A percentile compares a stretch with the other conserved stretches of the same genome.
Evolutionary conservation across 2,797 vertebrate genomes (phyloP).

Genomic region (Pygocentrus nattereri): DNA sequence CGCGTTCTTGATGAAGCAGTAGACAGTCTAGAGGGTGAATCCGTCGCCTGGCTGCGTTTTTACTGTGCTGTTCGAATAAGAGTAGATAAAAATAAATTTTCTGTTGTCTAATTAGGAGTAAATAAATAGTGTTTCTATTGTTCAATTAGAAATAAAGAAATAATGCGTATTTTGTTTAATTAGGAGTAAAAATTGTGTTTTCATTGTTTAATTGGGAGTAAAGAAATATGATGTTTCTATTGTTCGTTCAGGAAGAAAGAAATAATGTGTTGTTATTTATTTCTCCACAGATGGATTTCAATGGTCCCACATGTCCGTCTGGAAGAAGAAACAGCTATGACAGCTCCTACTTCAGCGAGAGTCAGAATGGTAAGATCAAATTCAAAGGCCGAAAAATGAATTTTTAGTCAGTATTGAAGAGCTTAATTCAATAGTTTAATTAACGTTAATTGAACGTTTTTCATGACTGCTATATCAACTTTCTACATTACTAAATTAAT

Average conservation of each 20-base stretch:
- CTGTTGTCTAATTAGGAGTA: too few relatives aligned
- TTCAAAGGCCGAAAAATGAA: background rate
- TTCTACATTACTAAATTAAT: too few relatives aligned
- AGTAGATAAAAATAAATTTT: background rate
- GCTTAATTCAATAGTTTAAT: background rate
- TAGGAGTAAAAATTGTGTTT: background rate
- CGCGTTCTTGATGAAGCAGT: too few relatives aligned
- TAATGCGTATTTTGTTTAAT: too few relatives aligned
- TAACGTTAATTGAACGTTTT: background rate
- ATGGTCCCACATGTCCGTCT: slow-evolving; percentile 80
- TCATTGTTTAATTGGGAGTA: background rate
- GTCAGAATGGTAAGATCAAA: slow-evolving; percentile 82
- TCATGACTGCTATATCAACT: too few relatives aligned
- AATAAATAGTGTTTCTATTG: too few relatives aligned
- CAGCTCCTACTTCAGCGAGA: slow-evolving; percentile 82
- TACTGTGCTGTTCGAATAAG: background rate
- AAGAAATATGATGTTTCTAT: background rate
- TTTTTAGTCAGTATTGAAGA: background rate
- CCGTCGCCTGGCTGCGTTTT: too few relatives aligned
- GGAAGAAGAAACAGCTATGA: slow-evolving; percentile 84
- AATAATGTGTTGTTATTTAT: background rate
- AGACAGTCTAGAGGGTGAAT: too few relatives aligned
- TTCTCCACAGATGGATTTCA: slow-evolving; percentile 88
- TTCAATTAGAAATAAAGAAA: too few relatives aligned
- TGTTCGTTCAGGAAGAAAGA: too few relatives aligned